Base-by-base conservation (phyloP, 2,797 vertebrate genomes). In the Phaenicophaeus curvirostris region DNA sequence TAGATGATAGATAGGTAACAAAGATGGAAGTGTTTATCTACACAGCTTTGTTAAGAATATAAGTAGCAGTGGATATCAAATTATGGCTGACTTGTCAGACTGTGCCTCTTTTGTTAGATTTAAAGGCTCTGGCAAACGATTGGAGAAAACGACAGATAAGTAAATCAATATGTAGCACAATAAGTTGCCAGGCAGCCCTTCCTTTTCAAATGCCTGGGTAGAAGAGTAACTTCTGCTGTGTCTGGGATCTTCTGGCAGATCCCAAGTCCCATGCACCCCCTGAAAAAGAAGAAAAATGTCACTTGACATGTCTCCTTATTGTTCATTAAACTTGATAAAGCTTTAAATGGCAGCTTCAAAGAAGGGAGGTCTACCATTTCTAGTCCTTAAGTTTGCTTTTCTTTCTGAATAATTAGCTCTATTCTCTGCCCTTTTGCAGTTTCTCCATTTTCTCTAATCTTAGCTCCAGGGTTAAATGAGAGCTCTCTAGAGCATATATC, bases 71-170 rank as follows among this genome's bases (percentile, higher is more conserved):
- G 90, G 94, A 74, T 95, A 95, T 93, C 96, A 94, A 87, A 89
- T 95, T 94, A 77, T 96, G 90, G 68, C 84, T 89, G 90, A 55
- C 71, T 92, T 95, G 92, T 96, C 92, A 90, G 74, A 46, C 84
- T 95, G 61, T 79, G 81, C 77, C 53, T 77, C 92, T 85, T 93
- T 74, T 93, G 63, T 92, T 82, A 80, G 72, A 90, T 95, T 89
- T 95, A 94, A 85, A 83, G 79, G 54, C 44, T 57, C 81, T 94
- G 75, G 79, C 77, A 87, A 86, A 89, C 3, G 51, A 72, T 4
- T 80, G 90, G 61, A 77, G 86, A 94, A 92, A 67, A 74, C 74
- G 80, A 39, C 71, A 85, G 87, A 72, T 92, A 74, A 94, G 92
- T 92, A 90, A 91, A 96, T 95, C 84, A 57, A 83, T 93, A 92